Conservation (phyloP, 1,140 invertebrate species). For the Drosophila santomea region DNA sequence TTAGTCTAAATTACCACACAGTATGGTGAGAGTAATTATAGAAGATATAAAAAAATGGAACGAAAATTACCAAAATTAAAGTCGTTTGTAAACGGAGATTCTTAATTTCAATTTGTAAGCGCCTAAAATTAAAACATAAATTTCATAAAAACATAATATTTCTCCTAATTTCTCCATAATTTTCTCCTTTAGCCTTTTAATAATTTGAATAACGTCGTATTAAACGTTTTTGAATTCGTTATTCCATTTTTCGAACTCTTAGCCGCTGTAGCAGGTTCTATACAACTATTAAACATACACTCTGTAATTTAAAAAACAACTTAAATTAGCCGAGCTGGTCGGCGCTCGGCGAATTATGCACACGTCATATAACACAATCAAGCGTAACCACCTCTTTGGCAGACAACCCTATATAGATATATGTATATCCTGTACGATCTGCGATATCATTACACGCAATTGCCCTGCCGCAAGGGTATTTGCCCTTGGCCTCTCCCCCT, state of each 20-base stretch:
- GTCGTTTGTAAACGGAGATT: no score
- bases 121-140: no score
- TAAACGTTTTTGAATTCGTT: background rate
- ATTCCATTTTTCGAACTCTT: background rate
- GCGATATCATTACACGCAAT: constrained; percentile 75
- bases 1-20: background rate
- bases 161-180: no score
- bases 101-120: no score
- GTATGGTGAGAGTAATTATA: background rate
- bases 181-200: no score
- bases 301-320: constrained; percentile 1
- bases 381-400: constrained; percentile 69
- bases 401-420: constrained; percentile 44
- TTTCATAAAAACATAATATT: no score
- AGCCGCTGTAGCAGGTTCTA: no score
- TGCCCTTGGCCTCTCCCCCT: constrained; percentile 17
- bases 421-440: constrained; percentile 12
- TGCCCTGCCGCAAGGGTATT: constrained; percentile 51
- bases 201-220: no score
- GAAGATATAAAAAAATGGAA: background rate
- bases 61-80: no score
- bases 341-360: constrained; percentile 56
- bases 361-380: constrained; percentile 80
- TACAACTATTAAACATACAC: background rate
- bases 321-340: constrained; percentile 1